These are phyloP conservation scores for Poecile atricapillus DNA, from an alignment of 2,113 vertebrate species.

Conservation along the genomic window DNA sequence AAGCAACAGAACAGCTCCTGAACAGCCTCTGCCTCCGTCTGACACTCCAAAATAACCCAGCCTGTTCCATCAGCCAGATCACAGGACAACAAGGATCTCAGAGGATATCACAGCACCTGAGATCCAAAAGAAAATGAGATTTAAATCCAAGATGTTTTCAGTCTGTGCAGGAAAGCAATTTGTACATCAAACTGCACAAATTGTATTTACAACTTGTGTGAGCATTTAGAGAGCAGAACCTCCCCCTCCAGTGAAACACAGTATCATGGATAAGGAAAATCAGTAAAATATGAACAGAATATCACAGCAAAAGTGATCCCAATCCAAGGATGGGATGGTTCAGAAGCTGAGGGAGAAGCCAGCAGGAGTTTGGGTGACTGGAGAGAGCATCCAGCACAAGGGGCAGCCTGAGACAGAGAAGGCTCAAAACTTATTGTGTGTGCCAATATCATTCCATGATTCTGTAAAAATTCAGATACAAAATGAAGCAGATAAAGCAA, in stretches of 20 bases:
- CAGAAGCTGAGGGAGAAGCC: neutral
- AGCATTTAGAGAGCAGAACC: neutral
- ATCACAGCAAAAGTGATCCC: neutral
- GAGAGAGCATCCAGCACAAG: neutral
- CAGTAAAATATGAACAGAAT: neutral
- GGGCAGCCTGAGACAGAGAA: neutral
- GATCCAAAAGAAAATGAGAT: neutral
- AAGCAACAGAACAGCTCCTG: neutral
- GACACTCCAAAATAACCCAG: neutral
- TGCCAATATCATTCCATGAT: accelerated
- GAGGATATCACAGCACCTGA: neutral
- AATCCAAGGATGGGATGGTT: neutral
- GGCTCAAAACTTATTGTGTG: accelerated
- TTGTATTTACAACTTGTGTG: accelerated
- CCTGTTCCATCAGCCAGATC: neutral
- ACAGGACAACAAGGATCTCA: neutral
- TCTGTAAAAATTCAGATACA: neutral
- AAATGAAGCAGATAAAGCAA: neutral
- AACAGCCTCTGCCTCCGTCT: neutral
- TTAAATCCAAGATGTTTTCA: neutral
- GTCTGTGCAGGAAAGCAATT: neutral
- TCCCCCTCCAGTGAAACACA: neutral
- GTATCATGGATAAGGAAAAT: accelerated
- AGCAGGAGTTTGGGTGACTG: neutral
- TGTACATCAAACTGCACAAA: neutral